These are phyloP conservation scores for Leucophora obtusa DNA, from an alignment of 2,888 invertebrate species.

Conservation along the genomic window DNA sequence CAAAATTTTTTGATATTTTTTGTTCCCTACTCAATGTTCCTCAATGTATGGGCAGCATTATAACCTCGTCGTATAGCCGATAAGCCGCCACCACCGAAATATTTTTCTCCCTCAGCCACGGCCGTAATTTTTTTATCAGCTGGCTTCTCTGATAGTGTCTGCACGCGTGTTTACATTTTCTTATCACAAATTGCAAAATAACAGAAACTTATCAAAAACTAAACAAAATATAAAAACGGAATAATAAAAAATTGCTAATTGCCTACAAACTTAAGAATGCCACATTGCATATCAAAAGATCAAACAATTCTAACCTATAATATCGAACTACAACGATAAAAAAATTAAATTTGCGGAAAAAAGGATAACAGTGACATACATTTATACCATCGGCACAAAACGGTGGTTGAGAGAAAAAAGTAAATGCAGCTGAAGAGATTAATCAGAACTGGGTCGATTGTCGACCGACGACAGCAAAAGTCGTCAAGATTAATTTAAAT, in stretches of 20 bases:
- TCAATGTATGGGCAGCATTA: too few relatives aligned
- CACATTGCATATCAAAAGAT: not conserved
- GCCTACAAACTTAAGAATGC: not conserved
- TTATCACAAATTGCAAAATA: constrained; percentile 32
- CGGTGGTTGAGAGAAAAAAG: constrained; percentile 3
- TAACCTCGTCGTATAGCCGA: too few relatives aligned
- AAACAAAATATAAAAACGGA: constrained; percentile 7
- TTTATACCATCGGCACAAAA: not conserved
- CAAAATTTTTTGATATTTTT: too few relatives aligned
- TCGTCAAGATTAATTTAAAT: too few relatives aligned
- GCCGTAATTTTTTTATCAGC: not conserved
- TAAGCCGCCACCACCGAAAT: too few relatives aligned
- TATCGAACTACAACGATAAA: constrained; percentile 1
- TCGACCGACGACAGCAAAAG: too few relatives aligned
- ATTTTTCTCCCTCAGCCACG: too few relatives aligned
- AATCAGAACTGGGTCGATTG: too few relatives aligned
- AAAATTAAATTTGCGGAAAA: too few relatives aligned
- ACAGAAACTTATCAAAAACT: constrained; percentile 3
- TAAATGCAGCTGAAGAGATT: constrained; percentile 15
- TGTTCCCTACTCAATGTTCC: too few relatives aligned
- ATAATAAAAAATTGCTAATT: not conserved
- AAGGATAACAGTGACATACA: constrained; percentile 20
- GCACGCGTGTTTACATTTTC: constrained; percentile 43
- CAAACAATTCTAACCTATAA: constrained; percentile 53
- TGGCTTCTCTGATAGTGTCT: constrained; percentile 16